A percentile compares a stretch with the other conserved stretches of the same genome.
These are phyloP conservation scores for Urosaurus nigricauda DNA, from an alignment of 2,797 vertebrate genomes.

Conservation along the genomic window DNA sequence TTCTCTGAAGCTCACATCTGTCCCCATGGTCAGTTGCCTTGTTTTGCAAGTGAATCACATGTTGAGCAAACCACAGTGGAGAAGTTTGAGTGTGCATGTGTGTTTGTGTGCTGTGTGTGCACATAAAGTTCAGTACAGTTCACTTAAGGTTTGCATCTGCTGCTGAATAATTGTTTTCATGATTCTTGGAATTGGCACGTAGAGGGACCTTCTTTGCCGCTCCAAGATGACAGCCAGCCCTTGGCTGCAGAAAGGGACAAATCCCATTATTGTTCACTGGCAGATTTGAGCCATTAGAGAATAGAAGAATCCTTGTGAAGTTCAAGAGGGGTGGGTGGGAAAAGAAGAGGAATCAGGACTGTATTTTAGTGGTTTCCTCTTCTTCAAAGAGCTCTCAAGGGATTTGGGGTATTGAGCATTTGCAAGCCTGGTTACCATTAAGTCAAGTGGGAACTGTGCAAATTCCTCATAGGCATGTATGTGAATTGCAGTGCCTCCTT, in stretches of 20 bases:
- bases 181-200: conserved; percentile 52
- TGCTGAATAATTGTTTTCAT: neutral
- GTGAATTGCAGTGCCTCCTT: conserved; percentile 4
- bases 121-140: conserved; percentile 34
- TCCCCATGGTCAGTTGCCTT: conserved; percentile 4
- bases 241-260: neutral
- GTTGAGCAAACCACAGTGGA: conserved; percentile 40
- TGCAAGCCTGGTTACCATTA: neutral
- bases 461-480: neutral
- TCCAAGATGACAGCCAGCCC: neutral
- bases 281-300: neutral
- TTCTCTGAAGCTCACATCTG: conserved; percentile 49
- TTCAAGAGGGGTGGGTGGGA: neutral
- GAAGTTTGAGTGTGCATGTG: neutral
- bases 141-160: conserved; percentile 49
- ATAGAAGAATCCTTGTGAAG: neutral
- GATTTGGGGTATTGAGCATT: neutral
- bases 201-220: neutral
- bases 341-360: no score
- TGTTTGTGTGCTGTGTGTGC: neutral
- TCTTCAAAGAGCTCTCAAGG: neutral
- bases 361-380: neutral
- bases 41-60: conserved; percentile 41
- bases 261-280: neutral
- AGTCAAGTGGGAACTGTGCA: neutral